These are phyloP conservation scores for Galerucella calmariensis DNA, from an alignment of 2,888 invertebrate genomes.

Conservation along the genomic window DNA sequence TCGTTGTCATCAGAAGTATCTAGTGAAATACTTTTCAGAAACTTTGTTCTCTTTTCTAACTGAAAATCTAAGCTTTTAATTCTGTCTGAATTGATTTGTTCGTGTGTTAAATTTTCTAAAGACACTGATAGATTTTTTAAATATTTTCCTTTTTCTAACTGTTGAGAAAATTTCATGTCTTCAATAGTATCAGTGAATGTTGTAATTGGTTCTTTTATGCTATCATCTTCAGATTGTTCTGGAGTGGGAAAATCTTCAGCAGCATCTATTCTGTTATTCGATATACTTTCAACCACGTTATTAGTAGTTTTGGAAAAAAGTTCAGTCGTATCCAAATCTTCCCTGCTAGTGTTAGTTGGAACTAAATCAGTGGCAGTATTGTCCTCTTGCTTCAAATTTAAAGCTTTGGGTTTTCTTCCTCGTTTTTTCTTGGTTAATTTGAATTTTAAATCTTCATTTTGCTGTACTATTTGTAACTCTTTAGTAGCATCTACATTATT, in stretches of 20 bases:
- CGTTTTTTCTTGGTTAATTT: slow-evolving; percentile 1
- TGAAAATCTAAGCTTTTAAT: too few species aligned
- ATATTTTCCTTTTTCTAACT: neutral
- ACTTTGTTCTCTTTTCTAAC: neutral
- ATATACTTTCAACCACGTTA: too few species aligned
- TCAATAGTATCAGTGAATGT: neutral
- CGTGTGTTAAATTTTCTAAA: neutral
- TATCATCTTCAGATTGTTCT: neutral
- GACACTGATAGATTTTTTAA: neutral
- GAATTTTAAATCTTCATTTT: neutral
- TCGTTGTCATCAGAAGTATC: neutral
- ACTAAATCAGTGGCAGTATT: neutral
- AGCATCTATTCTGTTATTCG: neutral
- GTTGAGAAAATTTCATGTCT: neutral
- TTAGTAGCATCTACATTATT: neutral
- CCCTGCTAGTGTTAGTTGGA: neutral
- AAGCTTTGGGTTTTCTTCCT: neutral
- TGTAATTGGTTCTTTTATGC: neutral
- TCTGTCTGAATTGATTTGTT: neutral
- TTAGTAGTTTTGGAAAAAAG: neutral
- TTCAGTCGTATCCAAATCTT: neutral
- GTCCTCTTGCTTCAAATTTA: neutral
- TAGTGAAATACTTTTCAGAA: neutral
- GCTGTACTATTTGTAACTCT: neutral
- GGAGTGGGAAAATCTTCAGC: neutral